These are phyloP conservation scores for Drosophila hydei DNA, from an alignment of 1,140 invertebrate genomes.

Conservation along the genomic window DNA sequence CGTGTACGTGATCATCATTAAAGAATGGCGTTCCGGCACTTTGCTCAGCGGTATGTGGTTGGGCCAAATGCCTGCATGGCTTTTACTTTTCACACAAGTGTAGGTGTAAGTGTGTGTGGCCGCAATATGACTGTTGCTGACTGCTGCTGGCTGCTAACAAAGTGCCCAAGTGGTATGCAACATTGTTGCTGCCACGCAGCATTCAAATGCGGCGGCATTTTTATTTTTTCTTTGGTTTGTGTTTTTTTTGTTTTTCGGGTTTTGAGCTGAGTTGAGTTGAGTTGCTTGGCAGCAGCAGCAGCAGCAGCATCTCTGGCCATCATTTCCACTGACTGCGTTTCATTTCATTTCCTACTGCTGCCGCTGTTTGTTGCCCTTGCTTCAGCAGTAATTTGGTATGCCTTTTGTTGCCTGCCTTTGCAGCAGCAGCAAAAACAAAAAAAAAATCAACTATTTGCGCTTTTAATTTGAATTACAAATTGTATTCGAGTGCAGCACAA, in stretches of 20 bases:
- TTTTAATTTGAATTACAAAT: slow-evolving; percentile 83
- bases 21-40: slow-evolving; percentile 76
- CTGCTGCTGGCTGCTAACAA: slow-evolving; percentile 67
- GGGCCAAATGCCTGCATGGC: slow-evolving; percentile 44
- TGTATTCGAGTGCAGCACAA: slow-evolving; percentile 62
- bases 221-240: slow-evolving; percentile 42
- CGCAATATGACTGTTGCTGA: slow-evolving; percentile 44
- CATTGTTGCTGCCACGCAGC: slow-evolving; percentile 79
- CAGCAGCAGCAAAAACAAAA: slow-evolving; percentile 15
- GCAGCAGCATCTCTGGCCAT: slow-evolving; percentile 44
- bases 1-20: slow-evolving; percentile 80
- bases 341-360: slow-evolving; percentile 62
- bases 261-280: slow-evolving; percentile 48
- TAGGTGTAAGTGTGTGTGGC: slow-evolving; percentile 25
- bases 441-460: slow-evolving; percentile 68
- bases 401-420: slow-evolving; percentile 63
- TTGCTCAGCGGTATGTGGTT: slow-evolving; percentile 70
- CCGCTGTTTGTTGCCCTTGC: slow-evolving; percentile 39
- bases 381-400: slow-evolving; percentile 79
- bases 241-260: slow-evolving; percentile 42
- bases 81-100: slow-evolving; percentile 48
- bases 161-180: slow-evolving; percentile 81
- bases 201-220: slow-evolving; percentile 79
- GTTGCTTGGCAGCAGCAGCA: slow-evolving; percentile 42
- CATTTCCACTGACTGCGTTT: slow-evolving; percentile 81